A percentile compares a stretch with the other conserved stretches of the same genome.
These are phyloP conservation scores for Charadrius vociferus DNA, from an alignment of 2,113 vertebrate species.

Conservation along the genomic window DNA sequence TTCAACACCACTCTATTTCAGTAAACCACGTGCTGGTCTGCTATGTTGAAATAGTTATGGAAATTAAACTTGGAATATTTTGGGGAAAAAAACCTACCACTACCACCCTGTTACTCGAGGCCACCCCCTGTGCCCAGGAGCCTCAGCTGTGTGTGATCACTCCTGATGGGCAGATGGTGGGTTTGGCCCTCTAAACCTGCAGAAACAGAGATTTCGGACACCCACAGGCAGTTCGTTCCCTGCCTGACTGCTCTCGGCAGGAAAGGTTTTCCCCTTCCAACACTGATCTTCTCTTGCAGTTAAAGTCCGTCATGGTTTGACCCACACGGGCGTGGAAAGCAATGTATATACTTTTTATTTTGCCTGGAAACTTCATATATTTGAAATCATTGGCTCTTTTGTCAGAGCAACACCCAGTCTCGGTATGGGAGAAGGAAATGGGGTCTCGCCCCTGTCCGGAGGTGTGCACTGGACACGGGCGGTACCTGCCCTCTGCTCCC, in stretches of 20 bases:
- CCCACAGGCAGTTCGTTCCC: rapidly evolving
- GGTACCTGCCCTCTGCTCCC: rapidly evolving
- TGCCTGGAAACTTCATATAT: background rate
- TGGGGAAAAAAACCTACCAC: too few relatives aligned
- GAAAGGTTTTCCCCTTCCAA: background rate
- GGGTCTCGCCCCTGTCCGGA: too few relatives aligned
- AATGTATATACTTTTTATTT: background rate
- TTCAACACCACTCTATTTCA: rapidly evolving
- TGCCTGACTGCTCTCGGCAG: rapidly evolving
- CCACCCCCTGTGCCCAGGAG: background rate
- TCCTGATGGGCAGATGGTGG: background rate
- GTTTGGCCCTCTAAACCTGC: background rate
- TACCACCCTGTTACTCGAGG: background rate
- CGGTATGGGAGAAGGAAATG: rapidly evolving
- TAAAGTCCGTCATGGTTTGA: rapidly evolving
- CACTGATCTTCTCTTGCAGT: rapidly evolving
- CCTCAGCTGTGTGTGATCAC: background rate
- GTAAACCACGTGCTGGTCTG: background rate
- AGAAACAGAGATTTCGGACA: background rate
- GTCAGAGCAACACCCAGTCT: too few relatives aligned
- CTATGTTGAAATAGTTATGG: background rate
- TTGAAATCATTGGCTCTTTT: too few relatives aligned
- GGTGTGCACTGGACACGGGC: rapidly evolving
- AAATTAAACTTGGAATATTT: background rate
- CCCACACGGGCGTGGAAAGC: rapidly evolving